Base-by-base conservation (phyloP, 2,888 invertebrate species). In the Gryllus longicercus region DNA sequence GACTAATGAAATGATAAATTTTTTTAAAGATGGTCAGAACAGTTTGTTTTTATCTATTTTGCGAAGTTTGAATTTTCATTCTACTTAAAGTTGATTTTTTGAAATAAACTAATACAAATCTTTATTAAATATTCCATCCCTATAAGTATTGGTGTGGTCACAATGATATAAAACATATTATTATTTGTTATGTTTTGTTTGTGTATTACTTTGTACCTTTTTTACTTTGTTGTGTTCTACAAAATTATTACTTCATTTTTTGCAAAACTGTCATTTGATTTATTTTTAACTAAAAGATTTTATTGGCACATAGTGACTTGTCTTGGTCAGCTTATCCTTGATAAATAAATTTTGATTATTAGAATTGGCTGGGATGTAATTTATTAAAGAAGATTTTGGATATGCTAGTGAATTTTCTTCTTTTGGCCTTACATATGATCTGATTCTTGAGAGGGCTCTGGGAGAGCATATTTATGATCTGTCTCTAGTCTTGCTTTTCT, bases 391-490 rank as follows among this genome's bases (percentile, higher is more conserved):
- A 63, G 16, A 63, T 18, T 63, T 63, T 63, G 3, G 16, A 63
- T 63, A 16, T 63, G 63, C 63, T 5, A 38, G 38, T 38, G 38
- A 38, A 49, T 25, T 38, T 77, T 76, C 14, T 38, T 76, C 14
- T 76, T 38, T 11, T 25, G 14, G 38, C 77, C 49, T 25, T 77
- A 38, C 38, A 11, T 11, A 38, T 49, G 25, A 38, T 50, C 50
- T 77, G 12, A 25, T 11, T 77, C 50, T 25, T 77, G 38, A 77
- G 12, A n/a, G 11, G 11, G 18, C 25, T 38, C 18, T 25, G 38
- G 38, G 38, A 77, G 76, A 76, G 38, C 76, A 14, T 77, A n/a
- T 77, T 25, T 23, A 63, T 63, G 63, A 63, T n/a, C 63, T 63
- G 63, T 63, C 63, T 63, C 63, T 63, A 63, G 63, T 63, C 63